Conservation (phyloP, 2,113 vertebrate species). For the Strix uralensis region DNA sequence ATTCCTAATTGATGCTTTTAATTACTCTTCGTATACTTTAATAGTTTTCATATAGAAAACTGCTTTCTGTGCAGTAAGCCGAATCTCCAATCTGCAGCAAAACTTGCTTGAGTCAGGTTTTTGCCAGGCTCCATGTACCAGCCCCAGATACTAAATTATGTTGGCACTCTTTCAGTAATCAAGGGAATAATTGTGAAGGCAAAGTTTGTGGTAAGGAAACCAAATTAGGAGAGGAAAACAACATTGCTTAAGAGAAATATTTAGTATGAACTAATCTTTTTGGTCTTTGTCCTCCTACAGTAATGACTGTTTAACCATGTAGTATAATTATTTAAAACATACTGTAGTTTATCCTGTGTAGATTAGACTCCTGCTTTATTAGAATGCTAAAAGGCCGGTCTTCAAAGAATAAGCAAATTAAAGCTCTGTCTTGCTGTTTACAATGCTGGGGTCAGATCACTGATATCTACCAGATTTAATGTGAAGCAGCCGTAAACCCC, state of each 20-base stretch:
- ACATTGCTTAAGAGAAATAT: conserved; percentile 38
- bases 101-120: conserved; percentile 68
- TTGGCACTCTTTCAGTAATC: conserved; percentile 50
- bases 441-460: conserved; percentile 1
- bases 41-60: conserved; percentile 58
- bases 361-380: conserved; percentile 38
- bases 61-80: conserved; percentile 61
- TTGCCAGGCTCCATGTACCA: conserved; percentile 31
- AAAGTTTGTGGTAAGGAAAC: conserved; percentile 60
- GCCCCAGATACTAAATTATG: conserved; percentile 54
- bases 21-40: conserved; percentile 67
- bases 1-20: conserved; percentile 66
- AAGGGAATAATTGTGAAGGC: conserved; percentile 52
- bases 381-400: not conserved
- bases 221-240: conserved; percentile 45
- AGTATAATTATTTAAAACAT: conserved; percentile 43
- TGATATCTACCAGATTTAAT: conserved; percentile 7
- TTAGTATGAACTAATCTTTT: conserved; percentile 48
- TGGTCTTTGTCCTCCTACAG: conserved; percentile 4
- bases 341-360: conserved; percentile 5
- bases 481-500: not conserved
- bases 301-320: conserved; percentile 34
- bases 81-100: conserved; percentile 41
- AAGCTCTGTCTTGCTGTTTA: conserved; percentile 31
- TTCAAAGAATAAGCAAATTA: conserved; percentile 57